Conservation (phyloP, 2,888 invertebrate species). For the Nemotelus nigrinus region DNA sequence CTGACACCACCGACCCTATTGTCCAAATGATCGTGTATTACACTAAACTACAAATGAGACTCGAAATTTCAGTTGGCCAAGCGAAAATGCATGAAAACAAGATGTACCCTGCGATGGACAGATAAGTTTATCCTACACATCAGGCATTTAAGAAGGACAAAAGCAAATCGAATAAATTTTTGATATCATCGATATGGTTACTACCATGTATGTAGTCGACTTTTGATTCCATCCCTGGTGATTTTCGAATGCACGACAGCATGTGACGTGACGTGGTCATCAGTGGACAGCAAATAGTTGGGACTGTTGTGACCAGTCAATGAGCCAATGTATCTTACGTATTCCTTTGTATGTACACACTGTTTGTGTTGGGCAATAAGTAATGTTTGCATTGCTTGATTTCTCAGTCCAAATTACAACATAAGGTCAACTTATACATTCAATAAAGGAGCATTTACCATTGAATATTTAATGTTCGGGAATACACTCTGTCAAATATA, state of each 20-base stretch:
- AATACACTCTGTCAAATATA: conserved; percentile 34
- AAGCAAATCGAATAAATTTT: conserved; percentile 44
- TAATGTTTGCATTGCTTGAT: conserved; percentile 45
- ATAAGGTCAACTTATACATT: conserved; percentile 50
- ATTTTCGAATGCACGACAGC: conserved; percentile 36
- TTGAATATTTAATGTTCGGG: conserved; percentile 49
- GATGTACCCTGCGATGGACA: neutral
- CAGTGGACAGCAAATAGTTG: neutral
- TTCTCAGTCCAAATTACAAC: conserved; percentile 48
- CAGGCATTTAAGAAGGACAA: conserved; percentile 12
- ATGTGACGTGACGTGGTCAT: conserved; percentile 52
- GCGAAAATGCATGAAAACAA: conserved; percentile 34
- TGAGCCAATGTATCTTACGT: too few relatives aligned
- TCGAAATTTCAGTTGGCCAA: neutral
- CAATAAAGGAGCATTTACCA: conserved; percentile 51
- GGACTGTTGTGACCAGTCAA: neutral
- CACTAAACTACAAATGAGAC: conserved; percentile 31
- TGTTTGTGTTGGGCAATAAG: conserved; percentile 47
- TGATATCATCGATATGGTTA: conserved; percentile 38
- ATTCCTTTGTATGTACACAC: too few relatives aligned
- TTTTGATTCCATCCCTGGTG: conserved; percentile 19
- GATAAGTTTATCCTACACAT: neutral
- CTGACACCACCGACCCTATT: conserved; percentile 8
- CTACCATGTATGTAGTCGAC: neutral
- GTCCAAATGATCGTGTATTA: conserved; percentile 33